Percentiles rank a stretch among this genome's conserved stretches.
Evolutionary conservation across 2,797 vertebrate genomes (phyloP).

Genomic region (Acanthurus lineatus): DNA sequence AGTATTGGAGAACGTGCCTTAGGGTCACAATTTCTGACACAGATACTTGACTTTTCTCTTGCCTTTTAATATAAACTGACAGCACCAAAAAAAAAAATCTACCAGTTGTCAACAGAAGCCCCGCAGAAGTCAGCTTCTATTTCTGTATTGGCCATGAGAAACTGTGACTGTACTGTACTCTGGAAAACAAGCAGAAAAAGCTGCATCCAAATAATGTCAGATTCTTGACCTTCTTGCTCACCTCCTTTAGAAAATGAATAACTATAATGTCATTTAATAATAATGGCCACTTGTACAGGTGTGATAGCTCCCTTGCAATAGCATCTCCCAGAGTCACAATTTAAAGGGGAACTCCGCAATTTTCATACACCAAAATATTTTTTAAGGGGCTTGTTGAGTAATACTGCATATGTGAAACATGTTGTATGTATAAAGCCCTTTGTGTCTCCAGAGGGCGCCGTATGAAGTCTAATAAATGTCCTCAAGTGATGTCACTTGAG

Average conservation of each 20-base stretch:
- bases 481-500: conserved; percentile 2
- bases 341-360: neutral
- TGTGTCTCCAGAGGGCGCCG: neutral
- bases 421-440: neutral
- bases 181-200: neutral
- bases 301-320: neutral
- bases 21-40: neutral
- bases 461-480: neutral
- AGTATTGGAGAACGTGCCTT: neutral
- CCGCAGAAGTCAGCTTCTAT: too few relatives aligned
- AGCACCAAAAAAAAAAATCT: neutral
- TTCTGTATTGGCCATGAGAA: neutral
- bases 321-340: neutral
- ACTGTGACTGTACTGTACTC: neutral
- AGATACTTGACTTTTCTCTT: neutral
- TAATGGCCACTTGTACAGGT: neutral
- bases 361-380: conserved; percentile 10
- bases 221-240: neutral
- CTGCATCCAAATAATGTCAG: neutral
- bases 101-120: neutral
- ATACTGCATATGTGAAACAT: neutral
- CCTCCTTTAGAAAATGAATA: neutral
- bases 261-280: neutral
- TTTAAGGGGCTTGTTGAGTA: neutral
- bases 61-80: neutral